Base-by-base conservation (phyloP, 2,113 vertebrate genomes). In the Rhadina sibilatrix region DNA sequence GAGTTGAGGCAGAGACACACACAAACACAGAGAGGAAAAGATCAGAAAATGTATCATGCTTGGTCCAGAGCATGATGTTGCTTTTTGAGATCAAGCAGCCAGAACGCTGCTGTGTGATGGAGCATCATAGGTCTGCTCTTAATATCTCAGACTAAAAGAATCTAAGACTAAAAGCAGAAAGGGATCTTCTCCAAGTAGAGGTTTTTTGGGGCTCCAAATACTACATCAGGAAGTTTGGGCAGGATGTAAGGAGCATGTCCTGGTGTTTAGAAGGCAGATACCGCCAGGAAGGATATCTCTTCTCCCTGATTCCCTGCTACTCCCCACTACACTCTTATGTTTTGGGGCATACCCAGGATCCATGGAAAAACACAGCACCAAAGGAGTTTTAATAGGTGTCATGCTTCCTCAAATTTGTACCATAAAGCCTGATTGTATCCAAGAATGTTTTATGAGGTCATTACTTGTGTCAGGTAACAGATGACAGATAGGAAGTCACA, bases 271-370 rank as follows among this genome's bases (percentile, higher is more conserved):
- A 79, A 88, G 28, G 21, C 4, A 5, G 46, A 30, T 59, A 69
- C 7, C 0, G 0, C 37, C 60, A 38, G 33, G 31, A 56, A 57
- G 28, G 16, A 14, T n/a, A 63, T 53, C 10, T 22, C n/a, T 88
- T 56, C 24, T 66, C 22, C 30, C 12, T 42, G 40, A 28, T 35
- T 82, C 15, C 31, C 44, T 10, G 4, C 18, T 82, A 21, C 23
- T 71, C 53, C 22, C 18, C 9, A 31, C 2, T 72, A 27, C 0
- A 0, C 33, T 54, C 49, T 27, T 37, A 23, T 10, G 1, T 86
- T 89, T 91, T n/a, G 64, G 11, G 33, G 9, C 12, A 5, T 68
- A 46, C 9, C 8, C 38, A 76, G 28, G 53, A 89, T 18, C 10
- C n/a, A 44, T 19, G 19, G 30, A 44, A 52, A 84, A 88, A 61